phyloP scores from a whole-genome alignment of 2,797 vertebrate genomes.

The Myiothlypis coronata region DNA sequence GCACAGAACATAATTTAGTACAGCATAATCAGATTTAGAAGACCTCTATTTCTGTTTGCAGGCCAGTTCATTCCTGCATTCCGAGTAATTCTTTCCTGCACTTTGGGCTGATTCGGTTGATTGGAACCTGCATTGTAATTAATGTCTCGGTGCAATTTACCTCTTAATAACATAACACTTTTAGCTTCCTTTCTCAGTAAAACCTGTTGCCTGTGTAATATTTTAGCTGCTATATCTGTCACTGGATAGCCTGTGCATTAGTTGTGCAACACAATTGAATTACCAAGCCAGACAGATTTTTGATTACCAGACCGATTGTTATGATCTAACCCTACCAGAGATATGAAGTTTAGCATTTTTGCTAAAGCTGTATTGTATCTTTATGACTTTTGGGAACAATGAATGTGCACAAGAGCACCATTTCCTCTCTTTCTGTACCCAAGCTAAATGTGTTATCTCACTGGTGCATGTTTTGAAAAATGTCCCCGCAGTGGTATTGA shows the following conservation, averaged over 20 bases:
- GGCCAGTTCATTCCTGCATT: background rate
- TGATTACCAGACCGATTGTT: background rate
- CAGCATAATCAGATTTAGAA: background rate
- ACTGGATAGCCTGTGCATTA: background rate
- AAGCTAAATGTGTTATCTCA: constrained; percentile 35
- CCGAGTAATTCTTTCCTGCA: background rate
- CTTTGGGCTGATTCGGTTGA: background rate
- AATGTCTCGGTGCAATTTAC: background rate
- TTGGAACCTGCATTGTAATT: background rate
- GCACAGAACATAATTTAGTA: background rate
- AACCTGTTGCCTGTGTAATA: background rate
- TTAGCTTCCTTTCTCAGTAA: background rate
- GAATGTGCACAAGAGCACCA: background rate
- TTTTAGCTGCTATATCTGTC: background rate
- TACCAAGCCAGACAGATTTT: background rate
- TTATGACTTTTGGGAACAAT: constrained; percentile 19
- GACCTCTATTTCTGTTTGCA: background rate
- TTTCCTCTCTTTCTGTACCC: constrained; percentile 39
- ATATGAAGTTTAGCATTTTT: background rate
- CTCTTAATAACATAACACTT: background rate
- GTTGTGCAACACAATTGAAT: background rate
- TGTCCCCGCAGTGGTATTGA: background rate
- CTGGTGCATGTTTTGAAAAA: constrained; percentile 23
- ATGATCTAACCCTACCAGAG: background rate
- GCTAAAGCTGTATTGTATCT: background rate